These are phyloP conservation scores for Trilocha varians DNA, from an alignment of 2,888 invertebrate genomes.

Conservation along the genomic window DNA sequence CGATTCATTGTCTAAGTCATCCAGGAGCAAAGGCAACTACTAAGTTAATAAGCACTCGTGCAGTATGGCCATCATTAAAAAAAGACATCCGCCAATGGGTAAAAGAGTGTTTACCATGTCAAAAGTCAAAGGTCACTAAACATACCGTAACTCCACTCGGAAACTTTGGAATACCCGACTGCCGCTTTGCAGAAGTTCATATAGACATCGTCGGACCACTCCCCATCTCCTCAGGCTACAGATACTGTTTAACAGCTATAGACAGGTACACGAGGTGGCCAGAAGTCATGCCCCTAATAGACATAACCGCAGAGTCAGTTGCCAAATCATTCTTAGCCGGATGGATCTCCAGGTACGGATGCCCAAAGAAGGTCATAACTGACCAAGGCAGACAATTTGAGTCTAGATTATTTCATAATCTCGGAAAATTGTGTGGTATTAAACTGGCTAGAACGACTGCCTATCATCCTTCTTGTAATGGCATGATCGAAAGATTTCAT, in stretches of 20 bases:
- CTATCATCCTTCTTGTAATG: background rate
- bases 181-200: background rate
- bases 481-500: background rate
- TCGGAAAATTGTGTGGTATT: background rate
- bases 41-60: background rate
- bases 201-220: constrained; percentile 3
- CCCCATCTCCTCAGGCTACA: background rate
- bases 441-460: background rate
- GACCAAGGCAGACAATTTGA: background rate
- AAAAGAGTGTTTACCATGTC: constrained; percentile 1
- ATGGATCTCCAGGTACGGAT: background rate
- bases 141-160: background rate
- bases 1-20: background rate
- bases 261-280: constrained; percentile 5
- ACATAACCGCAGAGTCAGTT: background rate
- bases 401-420: background rate
- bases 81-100: constrained; percentile 2
- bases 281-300: constrained; percentile 1
- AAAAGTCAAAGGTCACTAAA: constrained; percentile 1
- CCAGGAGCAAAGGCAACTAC: background rate
- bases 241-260: constrained; percentile 1
- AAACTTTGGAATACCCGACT: background rate
- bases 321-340: background rate
- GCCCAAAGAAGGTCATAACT: background rate
- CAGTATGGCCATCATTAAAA: constrained; percentile 1